These are phyloP conservation scores for Coelogynopora nodosa DNA, from an alignment of 2,888 invertebrate species.

Conservation along the genomic window DNA sequence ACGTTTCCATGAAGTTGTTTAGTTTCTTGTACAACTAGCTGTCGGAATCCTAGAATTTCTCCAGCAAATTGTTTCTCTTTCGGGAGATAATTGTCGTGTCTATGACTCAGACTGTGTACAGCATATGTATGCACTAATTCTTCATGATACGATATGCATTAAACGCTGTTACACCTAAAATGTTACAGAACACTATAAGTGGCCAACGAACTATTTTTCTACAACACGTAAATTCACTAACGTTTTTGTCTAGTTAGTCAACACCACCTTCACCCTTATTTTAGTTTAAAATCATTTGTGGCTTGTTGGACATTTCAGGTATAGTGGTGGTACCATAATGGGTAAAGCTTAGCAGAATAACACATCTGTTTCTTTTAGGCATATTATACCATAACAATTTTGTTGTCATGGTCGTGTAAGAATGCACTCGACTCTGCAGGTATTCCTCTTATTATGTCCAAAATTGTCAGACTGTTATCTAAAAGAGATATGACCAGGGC, in stretches of 20 bases:
- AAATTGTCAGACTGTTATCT: neutral
- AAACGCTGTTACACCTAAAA: neutral
- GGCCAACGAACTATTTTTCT: neutral
- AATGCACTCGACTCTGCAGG: slow-evolving; percentile 1
- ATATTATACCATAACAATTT: too few species aligned
- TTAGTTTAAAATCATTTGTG: neutral
- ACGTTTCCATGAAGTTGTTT: neutral
- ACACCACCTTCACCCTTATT: neutral
- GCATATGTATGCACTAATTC: neutral
- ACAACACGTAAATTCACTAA: slow-evolving; percentile 1
- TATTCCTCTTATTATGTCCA: neutral
- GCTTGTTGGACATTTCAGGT: neutral
- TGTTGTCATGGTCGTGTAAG: neutral
- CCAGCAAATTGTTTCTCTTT: neutral
- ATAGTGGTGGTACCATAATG: neutral
- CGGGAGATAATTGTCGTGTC: neutral
- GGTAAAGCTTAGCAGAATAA: neutral
- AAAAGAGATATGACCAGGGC: neutral
- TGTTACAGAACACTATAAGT: neutral
- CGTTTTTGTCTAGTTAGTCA: neutral
- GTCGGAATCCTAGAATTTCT: neutral
- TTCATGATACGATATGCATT: neutral
- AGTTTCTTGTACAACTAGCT: neutral
- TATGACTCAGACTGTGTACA: neutral
- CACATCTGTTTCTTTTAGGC: neutral